phyloP scores from a whole-genome alignment of 2,888 invertebrate species.

The Drosophila rubida region DNA sequence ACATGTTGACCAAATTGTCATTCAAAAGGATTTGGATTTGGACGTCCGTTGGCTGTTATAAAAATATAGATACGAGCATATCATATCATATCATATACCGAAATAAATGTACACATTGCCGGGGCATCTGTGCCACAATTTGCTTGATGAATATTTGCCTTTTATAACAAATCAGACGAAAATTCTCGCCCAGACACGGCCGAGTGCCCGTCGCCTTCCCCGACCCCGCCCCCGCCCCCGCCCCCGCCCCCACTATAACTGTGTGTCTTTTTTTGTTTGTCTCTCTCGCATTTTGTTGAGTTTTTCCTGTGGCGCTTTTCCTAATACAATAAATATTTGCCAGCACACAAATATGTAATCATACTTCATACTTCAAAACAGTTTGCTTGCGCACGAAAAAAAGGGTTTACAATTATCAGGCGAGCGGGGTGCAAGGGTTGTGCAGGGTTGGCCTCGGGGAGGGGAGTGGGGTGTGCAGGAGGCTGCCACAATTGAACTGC shows the following conservation, averaged over 20 bases:
- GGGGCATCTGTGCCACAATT: constrained; percentile 55
- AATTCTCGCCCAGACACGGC: constrained; percentile 55
- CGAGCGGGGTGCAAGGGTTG: background rate
- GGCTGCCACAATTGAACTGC: constrained; percentile 64
- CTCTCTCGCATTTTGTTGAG: constrained; percentile 28
- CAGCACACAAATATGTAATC: constrained; percentile 75
- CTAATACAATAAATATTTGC: constrained; percentile 80
- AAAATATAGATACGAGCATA: constrained; percentile 43
- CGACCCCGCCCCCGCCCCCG: too few relatives aligned
- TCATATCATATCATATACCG: constrained; percentile 28
- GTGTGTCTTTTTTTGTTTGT: constrained; percentile 27
- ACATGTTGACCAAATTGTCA: constrained; percentile 81
- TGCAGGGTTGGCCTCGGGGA: background rate
- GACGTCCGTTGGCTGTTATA: constrained; percentile 48
- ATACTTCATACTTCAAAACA: constrained; percentile 57
- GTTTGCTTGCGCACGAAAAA: constrained; percentile 7
- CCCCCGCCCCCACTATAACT: background rate
- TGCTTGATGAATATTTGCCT: constrained; percentile 79
- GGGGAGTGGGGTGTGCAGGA: background rate
- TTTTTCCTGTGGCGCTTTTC: constrained; percentile 51
- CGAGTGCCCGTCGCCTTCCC: constrained; percentile 26
- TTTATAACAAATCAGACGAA: constrained; percentile 72
- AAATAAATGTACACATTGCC: constrained; percentile 20
- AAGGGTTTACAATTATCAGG: constrained; percentile 47
- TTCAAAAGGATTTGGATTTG: constrained; percentile 73